phyloP scores from a whole-genome alignment of 2,888 invertebrate species.

The Schrankia costaestrigalis region DNA sequence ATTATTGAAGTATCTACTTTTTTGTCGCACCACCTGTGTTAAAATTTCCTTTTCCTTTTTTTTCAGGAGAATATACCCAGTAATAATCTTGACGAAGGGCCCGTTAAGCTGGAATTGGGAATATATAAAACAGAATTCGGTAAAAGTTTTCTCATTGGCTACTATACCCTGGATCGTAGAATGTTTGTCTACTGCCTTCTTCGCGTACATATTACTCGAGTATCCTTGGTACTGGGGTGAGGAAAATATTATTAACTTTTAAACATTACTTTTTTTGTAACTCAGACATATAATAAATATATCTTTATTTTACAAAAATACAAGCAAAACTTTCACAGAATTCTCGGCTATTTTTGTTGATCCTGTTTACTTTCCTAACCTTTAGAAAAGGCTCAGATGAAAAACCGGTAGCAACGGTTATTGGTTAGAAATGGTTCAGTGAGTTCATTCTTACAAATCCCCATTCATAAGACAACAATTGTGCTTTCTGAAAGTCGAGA shows the following conservation, averaged over 20 bases:
- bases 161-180: constrained; percentile 73
- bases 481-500: constrained; percentile 14
- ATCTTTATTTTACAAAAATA: constrained; percentile 3
- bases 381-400: constrained; percentile 14
- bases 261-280: constrained; percentile 10
- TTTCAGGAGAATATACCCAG: constrained; percentile 73
- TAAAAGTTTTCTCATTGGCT: constrained; percentile 74
- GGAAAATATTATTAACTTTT: constrained; percentile 31
- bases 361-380: constrained; percentile 7
- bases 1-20: no score
- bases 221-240: constrained; percentile 78
- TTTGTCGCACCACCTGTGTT: no score
- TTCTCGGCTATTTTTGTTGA: constrained; percentile 8
- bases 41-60: constrained; percentile 18
- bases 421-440: constrained; percentile 21
- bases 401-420: constrained; percentile 21
- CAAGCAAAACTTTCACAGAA: constrained; percentile 5
- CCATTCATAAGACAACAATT: constrained; percentile 29
- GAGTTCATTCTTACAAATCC: constrained; percentile 31
- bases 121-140: constrained; percentile 69
- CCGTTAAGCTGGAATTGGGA: constrained; percentile 75
- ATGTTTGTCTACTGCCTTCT: constrained; percentile 67
- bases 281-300: not conserved
- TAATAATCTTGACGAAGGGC: constrained; percentile 73
- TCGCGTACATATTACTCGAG: constrained; percentile 64